These are phyloP conservation scores for Brachyopa scutellaris DNA, from an alignment of 2,888 invertebrate genomes.

Conservation along the genomic window DNA sequence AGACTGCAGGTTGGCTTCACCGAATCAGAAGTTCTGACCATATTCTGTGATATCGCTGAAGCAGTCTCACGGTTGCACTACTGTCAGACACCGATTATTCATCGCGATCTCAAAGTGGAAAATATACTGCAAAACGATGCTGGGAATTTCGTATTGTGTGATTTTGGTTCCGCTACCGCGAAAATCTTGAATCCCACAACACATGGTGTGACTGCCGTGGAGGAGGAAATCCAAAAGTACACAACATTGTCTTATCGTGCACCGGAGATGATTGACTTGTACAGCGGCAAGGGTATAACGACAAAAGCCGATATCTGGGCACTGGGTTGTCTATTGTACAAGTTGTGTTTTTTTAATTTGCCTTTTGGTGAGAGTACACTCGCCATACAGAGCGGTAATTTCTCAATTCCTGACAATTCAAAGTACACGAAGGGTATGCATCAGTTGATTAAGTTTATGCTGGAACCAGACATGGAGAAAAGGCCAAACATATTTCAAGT, in stretches of 20 bases:
- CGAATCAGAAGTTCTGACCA: conserved; percentile 90
- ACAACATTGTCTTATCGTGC: conserved; percentile 94
- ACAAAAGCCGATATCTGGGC: conserved; percentile 96
- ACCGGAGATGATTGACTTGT: conserved; percentile 97
- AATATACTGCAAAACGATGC: conserved; percentile 91
- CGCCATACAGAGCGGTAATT: conserved; percentile 94
- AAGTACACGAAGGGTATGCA: conserved; percentile 88
- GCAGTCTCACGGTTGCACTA: conserved; percentile 95
- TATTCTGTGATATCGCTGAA: conserved; percentile 96
- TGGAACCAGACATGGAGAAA: conserved; percentile 91
- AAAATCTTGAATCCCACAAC: conserved; percentile 87
- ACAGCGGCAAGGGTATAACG: conserved; percentile 90
- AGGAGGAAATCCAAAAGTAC: conserved; percentile 93
- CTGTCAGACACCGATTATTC: conserved; percentile 95
- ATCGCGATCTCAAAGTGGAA: conserved; percentile 96
- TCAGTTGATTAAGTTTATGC: conserved; percentile 90
- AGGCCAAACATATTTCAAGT: conserved; percentile 95
- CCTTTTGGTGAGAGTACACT: conserved; percentile 96
- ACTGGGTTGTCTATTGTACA: conserved; percentile 93
- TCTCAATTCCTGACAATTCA: conserved; percentile 91
- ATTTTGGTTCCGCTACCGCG: conserved; percentile 97
- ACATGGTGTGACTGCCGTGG: conserved; percentile 87
- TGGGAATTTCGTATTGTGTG: conserved; percentile 93
- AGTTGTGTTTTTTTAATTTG: conserved; percentile 93
- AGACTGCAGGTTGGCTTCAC: conserved; percentile 88